Conservation (phyloP, 2,888 invertebrate genomes). For the Pristionchus fissidentatus region DNA sequence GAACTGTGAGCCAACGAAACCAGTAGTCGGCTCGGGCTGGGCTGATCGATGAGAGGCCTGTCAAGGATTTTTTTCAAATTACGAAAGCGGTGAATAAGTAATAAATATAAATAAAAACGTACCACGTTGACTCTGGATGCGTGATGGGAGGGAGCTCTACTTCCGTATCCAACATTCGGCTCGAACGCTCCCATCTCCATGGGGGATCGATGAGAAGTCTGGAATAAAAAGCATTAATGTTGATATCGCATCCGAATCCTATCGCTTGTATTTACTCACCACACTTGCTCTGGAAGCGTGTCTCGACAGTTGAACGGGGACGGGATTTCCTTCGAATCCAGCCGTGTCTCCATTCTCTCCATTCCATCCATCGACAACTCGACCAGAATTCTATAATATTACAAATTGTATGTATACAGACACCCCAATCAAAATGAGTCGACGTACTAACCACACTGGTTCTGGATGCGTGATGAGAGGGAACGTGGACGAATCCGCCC, state of each 20-base stretch:
- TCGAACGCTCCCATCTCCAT: too few relatives aligned
- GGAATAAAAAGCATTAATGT: background rate
- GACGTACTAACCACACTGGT: background rate
- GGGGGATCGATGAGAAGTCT: background rate
- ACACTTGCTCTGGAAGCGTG: constrained; percentile 18
- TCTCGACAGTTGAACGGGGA: constrained; percentile 16
- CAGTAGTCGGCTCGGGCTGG: background rate
- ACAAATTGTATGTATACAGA: background rate
- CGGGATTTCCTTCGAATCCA: background rate
- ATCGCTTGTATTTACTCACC: background rate
- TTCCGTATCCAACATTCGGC: background rate
- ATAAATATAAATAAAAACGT: too few relatives aligned
- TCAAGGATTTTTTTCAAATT: background rate
- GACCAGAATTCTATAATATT: background rate
- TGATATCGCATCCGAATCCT: background rate
- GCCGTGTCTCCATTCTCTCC: too few relatives aligned
- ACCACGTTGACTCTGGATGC: background rate
- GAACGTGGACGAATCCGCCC: background rate
- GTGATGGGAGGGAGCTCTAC: constrained; percentile 3
- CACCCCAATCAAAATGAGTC: background rate
- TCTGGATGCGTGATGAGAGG: constrained; percentile 8
- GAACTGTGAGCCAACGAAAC: background rate
- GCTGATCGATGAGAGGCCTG: constrained; percentile 14
- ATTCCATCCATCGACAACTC: background rate
- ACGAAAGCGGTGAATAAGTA: background rate